Evolutionary conservation across 2,113 vertebrate genomes (phyloP), one percentile per base, ranked within the genome.

Genomic region (Nibea coibor): DNA sequence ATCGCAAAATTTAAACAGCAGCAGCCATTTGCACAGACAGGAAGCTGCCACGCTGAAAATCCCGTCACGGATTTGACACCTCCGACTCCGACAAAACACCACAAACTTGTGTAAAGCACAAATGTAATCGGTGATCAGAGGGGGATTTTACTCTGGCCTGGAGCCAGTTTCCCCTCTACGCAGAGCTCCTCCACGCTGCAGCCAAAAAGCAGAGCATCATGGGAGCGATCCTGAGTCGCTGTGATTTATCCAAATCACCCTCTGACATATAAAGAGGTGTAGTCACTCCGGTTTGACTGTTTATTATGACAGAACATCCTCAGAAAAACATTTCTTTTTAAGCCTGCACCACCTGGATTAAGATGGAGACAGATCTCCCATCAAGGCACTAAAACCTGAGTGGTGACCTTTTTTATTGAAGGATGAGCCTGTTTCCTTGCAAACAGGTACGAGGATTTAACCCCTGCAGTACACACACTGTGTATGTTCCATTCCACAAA

Each of bases 1-100:
- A 87, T 78, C n/a, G 47, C 10, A 24, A 87, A 88, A 86, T 69
- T 84, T 84, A 79, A 50, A 39, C 35, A 39, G 35, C 66, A 51
- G 31, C 76, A 75, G 53, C 51, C 73, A 15, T 80, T 79, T 81
- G 58, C 0, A 5, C 66, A 71, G 73, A 86, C 28, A 28, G 69
- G 59, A 76, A 67, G 63, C 54, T 10, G 59, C 47, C 31, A 9
- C 61, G 6, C 56, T 59, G 71, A 67, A 74, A 87, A 82, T 42
- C 56, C 39, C 17, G 65, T 78, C 75, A 20, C 3, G 4, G 28
- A 47, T 84, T 81, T 16, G 75, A 80, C 64, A 58, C 63, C n/a
- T 57, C 35, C 22, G 48, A 45, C 39, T 53, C 24, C 14, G 22
- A 50, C 26, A 43, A 65, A 47, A 20, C 12, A 22, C 56, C 54